Evolutionary conservation across 2,113 vertebrate genomes (phyloP), one percentile per base, ranked within the genome.

Genomic region (Spheniscus mendiculus): DNA sequence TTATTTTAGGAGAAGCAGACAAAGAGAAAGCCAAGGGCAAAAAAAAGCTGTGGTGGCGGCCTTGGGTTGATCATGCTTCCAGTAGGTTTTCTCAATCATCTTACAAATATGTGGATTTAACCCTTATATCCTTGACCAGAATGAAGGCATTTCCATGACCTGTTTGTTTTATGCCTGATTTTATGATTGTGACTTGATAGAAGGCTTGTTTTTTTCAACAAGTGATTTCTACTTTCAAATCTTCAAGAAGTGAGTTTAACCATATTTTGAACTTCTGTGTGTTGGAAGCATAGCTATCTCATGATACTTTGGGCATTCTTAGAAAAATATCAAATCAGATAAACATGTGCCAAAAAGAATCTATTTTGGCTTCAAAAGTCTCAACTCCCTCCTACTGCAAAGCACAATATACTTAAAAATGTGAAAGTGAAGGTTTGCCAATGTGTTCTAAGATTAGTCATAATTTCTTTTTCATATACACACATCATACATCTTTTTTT

Each of bases 41-140:
- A 99, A 99, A 99, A 99, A 99, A 99, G 99, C 99, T 99, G 99
- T 99, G 99, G 99, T 99, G 99, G 99, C 99, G 99, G 98, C 99
- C 99, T 98, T 99, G 99, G 99, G 99, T 99, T 98, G 99, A 99
- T 99, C 99, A 99, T 99, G 99, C 99, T 99, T 99, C 99, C 98
- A 99, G 99, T 99, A 99, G 99, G 99, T 99, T 99, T 98, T 98
- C 98, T 98, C 96, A 96, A 98, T 98, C 98, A 98, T 99, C 98
- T 99, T 98, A 98, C 95, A 95, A 97, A 98, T 99, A 98, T 95
- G 97, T 98, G 98, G 85, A 97, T 98, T 98, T 98, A 98, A 98
- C 98, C 99, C 99, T 99, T 99, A 99, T 99, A 99, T 99, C 99
- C 99, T 99, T 99, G 99, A 99, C 99, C 99, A 99, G 99, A 99